These are phyloP conservation scores for Rallus limicola DNA, from an alignment of 2,113 vertebrate species.

Conservation along the genomic window DNA sequence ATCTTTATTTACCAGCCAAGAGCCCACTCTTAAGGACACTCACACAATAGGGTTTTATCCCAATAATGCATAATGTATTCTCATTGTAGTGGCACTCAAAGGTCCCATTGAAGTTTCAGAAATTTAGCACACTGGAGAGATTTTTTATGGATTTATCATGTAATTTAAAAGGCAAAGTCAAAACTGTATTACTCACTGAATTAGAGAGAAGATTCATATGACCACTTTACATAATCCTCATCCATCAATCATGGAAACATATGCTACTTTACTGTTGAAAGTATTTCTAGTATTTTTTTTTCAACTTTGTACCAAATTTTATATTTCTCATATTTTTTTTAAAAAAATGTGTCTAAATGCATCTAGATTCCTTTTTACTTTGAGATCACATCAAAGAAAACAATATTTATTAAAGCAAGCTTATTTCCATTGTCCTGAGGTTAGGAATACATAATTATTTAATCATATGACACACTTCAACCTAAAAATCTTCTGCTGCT, in stretches of 20 bases:
- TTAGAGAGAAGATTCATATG: background rate
- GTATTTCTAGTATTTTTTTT: background rate
- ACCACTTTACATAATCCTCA: background rate
- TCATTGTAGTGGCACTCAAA: background rate
- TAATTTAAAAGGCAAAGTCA: background rate
- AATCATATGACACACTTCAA: background rate
- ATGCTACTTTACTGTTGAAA: background rate
- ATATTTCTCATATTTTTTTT: background rate
- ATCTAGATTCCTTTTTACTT: background rate
- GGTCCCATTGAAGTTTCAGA: background rate
- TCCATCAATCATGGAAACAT: background rate
- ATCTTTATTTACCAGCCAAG: background rate
- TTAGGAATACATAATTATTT: background rate
- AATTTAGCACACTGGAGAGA: background rate
- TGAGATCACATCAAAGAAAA: background rate
- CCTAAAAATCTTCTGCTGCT: background rate
- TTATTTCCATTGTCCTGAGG: background rate
- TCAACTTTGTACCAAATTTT: background rate
- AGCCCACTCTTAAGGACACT: background rate
- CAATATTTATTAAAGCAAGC: background rate
- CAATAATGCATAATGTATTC: background rate
- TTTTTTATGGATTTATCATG: background rate
- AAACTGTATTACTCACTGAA: background rate
- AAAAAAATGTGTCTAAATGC: background rate
- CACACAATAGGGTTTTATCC: background rate